Conservation (phyloP, 1,140 invertebrate species). For the Agrilus planipennis region DNA sequence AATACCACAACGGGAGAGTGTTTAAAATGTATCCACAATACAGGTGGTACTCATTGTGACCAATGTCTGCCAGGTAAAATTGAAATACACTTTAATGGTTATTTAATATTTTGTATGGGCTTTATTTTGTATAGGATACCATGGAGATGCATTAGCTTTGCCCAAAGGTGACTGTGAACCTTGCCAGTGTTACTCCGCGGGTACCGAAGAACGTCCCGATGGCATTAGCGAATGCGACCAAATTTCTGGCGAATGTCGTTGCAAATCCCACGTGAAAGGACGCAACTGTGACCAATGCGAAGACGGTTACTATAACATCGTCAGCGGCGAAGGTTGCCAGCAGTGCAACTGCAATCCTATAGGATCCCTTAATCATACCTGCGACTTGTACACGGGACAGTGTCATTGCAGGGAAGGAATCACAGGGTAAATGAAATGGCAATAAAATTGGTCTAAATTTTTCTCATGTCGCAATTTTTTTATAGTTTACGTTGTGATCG, state of each 20-base stretch:
- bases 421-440: constrained; percentile 47
- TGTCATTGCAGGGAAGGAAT: constrained; percentile 79
- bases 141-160: constrained; percentile 74
- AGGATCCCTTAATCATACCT: constrained; percentile 74
- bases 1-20: constrained; percentile 89
- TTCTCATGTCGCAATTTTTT: constrained; percentile 7
- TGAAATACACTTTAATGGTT: constrained; percentile 1
- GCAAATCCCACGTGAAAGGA: constrained; percentile 76
- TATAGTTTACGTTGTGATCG: constrained; percentile 61
- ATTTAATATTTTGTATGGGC: not conserved
- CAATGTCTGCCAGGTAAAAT: constrained; percentile 72
- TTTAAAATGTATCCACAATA: constrained; percentile 95
- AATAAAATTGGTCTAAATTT: not conserved
- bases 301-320: constrained; percentile 72
- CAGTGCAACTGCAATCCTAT: constrained; percentile 76
- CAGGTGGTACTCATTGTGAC: constrained; percentile 79
- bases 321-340: constrained; percentile 72
- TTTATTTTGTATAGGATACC: constrained; percentile 55
- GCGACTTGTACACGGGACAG: constrained; percentile 68
- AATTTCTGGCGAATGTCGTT: constrained; percentile 71
- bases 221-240: constrained; percentile 70
- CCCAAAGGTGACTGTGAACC: constrained; percentile 83
- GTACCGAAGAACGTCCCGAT: constrained; percentile 56
- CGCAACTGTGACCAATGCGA: constrained; percentile 81
- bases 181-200: constrained; percentile 72